Base-by-base conservation (phyloP, 1,140 invertebrate species). In the Anagrus nilaparvatae region DNA sequence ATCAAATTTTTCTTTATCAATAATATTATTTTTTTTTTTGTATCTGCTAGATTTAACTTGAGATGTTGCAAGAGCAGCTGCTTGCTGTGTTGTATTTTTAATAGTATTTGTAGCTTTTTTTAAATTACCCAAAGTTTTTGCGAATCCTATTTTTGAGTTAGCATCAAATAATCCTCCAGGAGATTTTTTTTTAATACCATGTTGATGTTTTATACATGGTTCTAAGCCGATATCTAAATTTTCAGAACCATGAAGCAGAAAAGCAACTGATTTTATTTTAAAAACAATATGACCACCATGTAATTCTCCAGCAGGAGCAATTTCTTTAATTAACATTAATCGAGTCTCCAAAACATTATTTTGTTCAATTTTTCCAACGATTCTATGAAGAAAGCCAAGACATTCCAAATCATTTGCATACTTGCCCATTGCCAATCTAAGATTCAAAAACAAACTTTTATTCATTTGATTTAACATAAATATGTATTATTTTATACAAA, bases 41-140 rank as follows among this genome's bases (percentile, higher is more conserved):
- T n/a, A n/a, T 9, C 82, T 78, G 23, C 77, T 76, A 21, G 77
- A 78, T 58, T 81, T 79, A 0, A 79, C 75, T 68, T 82, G 78
- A 17, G 71, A 74, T 9, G 72, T 73, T 12, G 78, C 79, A 45
- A 80, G 55, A 13, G 82, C 82, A 20, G 84, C 84, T 13, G 84
- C 84, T 59, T 88, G 84, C 55, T 87, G 87, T 31, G 88, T 91
- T 23, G 87, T 91, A 47, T 79, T 82, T 69, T 92, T 92, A 12
- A 94, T 87, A 16, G 84, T 87, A 56, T 83, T 90, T 10, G 87
- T 88, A 6, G 87, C 89, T 60, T 78, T 86, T 62, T 92, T 93
- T 1, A 94, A 81, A 4, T 84, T 82, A 19, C 88, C 89, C 77
- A 87, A 90, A 10, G 88, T 93, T 69, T 83, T 84, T 29, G 78